Percentiles rank a stretch among this genome's conserved stretches.
Conservation (phyloP, 2,797 vertebrate genomes). For the Furcifer pardalis region DNA sequence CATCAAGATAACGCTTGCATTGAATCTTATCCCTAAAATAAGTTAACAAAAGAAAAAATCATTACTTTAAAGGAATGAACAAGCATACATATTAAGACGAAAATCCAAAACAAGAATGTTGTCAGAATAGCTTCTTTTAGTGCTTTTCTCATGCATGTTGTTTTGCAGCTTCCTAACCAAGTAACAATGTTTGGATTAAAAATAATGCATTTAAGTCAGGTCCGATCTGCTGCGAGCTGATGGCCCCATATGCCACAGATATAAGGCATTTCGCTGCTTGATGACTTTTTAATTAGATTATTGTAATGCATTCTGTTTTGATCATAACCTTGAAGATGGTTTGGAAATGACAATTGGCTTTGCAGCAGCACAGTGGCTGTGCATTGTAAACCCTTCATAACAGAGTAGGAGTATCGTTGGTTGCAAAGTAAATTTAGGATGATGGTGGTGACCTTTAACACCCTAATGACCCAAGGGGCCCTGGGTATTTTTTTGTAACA, state of each 20-base stretch:
- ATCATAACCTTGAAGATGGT: neutral
- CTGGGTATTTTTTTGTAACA: neutral
- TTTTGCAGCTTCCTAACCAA: neutral
- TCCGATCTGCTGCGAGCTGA: conserved; percentile 1
- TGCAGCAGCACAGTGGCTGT: neutral
- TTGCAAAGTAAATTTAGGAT: neutral
- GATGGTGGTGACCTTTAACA: neutral
- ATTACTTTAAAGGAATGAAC: neutral
- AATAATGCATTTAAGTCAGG: conserved; percentile 30
- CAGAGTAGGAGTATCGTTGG: neutral
- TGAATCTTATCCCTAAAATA: neutral
- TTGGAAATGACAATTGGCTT: neutral
- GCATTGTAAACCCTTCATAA: neutral
- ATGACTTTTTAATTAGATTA: conserved; percentile 5
- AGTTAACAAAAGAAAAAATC: neutral
- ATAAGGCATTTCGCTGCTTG: neutral
- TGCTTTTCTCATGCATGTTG: neutral
- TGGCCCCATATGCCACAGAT: neutral
- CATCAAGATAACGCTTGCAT: no score
- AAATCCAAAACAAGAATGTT: neutral
- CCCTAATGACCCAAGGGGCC: neutral
- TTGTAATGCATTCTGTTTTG: neutral
- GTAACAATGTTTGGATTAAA: neutral
- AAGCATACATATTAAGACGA: neutral
- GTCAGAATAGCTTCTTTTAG: no score